Percentiles rank a stretch among this genome's conserved stretches.
phyloP scores from a whole-genome alignment of 1,140 invertebrate genomes.

The Trichonephila clavata region DNA sequence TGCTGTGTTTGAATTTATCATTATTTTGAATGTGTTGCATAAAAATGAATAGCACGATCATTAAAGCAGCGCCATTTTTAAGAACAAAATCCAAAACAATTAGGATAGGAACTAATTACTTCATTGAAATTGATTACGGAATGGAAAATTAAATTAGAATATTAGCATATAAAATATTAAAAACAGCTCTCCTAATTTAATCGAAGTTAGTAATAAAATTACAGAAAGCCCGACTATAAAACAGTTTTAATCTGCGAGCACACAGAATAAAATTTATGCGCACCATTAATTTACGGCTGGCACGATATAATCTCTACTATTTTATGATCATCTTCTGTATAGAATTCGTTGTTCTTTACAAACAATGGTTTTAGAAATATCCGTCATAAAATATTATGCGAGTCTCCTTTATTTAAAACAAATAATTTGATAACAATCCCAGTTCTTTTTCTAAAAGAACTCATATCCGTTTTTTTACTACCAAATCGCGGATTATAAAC shows the following conservation, averaged over 20 bases:
- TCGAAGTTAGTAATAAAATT: not conserved
- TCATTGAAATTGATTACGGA: no score
- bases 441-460: not conserved
- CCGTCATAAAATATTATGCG: conserved; percentile 4
- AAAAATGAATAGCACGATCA: no score
- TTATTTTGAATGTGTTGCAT: no score
- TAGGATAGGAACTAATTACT: no score
- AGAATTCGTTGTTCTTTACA: not conserved
- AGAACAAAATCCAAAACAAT: no score
- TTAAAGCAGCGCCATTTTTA: no score
- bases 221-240: not conserved
- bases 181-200: not conserved
- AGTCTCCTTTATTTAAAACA: not conserved
- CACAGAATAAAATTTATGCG: not conserved
- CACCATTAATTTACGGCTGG: not conserved
- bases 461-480: not conserved
- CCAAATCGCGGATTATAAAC: not conserved
- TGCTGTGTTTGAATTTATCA: no score
- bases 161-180: no score
- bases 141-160: no score
- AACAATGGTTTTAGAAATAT: not conserved
- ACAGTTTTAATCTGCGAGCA: not conserved
- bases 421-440: conserved; percentile 4
- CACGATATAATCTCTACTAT: not conserved
- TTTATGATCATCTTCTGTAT: not conserved